A percentile compares a stretch with the other conserved stretches of the same genome.
Evolutionary conservation across 2,888 invertebrate genomes (phyloP).

Genomic region (Homarus gammarus): DNA sequence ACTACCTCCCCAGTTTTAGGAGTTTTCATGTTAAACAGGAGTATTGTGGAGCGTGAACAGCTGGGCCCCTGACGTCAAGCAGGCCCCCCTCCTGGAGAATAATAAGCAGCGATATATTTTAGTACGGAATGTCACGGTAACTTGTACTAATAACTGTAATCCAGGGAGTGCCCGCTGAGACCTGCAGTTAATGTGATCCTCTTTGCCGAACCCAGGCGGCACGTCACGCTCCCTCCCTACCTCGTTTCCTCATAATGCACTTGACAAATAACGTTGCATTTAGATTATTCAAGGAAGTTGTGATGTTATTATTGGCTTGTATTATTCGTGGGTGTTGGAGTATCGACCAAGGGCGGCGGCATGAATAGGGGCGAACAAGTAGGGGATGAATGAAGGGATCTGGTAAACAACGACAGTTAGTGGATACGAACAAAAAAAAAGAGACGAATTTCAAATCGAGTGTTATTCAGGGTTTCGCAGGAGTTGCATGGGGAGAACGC

Average conservation of each 20-base stretch:
- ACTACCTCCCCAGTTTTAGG: too few relatives aligned
- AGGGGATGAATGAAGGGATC: too few relatives aligned
- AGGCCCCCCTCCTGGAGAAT: constrained; percentile 13
- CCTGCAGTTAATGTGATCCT: constrained; percentile 21
- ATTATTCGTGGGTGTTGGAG: neutral
- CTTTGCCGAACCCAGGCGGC: neutral
- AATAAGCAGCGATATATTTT: constrained; percentile 35
- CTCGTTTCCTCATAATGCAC: neutral
- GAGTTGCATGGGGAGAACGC: neutral
- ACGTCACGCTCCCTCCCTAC: neutral
- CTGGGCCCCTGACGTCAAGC: neutral
- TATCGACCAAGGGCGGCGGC: too few relatives aligned
- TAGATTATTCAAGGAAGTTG: neutral
- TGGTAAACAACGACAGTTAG: too few relatives aligned
- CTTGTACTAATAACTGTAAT: constrained; percentile 38
- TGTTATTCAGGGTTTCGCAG: neutral
- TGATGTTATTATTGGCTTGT: neutral
- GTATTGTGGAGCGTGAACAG: too few relatives aligned
- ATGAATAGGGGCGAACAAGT: too few relatives aligned
- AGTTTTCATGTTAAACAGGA: too few relatives aligned
- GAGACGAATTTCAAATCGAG: too few relatives aligned
- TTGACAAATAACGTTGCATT: neutral
- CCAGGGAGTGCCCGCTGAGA: constrained; percentile 1
- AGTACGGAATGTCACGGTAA: constrained; percentile 43
- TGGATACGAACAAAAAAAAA: too few relatives aligned